Conservation (phyloP, 1,140 invertebrate species). For the Caenorhabditis latens region DNA sequence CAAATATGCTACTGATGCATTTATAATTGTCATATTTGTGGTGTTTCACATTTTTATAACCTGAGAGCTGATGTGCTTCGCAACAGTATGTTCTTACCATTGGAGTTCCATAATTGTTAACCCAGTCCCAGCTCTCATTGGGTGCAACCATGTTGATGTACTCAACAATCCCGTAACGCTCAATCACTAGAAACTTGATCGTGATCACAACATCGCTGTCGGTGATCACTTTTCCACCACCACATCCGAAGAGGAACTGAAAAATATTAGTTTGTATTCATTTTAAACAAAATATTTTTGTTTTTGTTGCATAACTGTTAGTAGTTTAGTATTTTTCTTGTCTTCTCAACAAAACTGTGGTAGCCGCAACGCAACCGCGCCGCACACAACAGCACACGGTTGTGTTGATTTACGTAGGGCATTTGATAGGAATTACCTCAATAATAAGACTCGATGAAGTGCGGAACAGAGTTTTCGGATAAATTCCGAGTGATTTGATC, state of each 20-base stretch:
- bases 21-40: no score
- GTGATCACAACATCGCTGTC: background rate
- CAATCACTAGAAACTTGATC: slow-evolving; percentile 30
- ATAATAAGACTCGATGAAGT: slow-evolving; percentile 8
- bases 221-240: background rate
- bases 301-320: no score
- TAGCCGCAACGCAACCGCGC: no score
- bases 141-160: slow-evolving; percentile 33
- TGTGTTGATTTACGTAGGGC: no score
- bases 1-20: no score
- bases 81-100: background rate
- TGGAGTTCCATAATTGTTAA: background rate
- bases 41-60: no score
- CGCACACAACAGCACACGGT: no score
- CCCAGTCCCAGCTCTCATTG: background rate
- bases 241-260: slow-evolving; percentile 33
- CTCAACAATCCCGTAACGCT: background rate
- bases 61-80: background rate
- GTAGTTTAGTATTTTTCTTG: no score
- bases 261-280: background rate
- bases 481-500: slow-evolving; percentile 26
- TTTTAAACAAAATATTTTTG: background rate
- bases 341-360: background rate
- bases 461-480: background rate
- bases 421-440: background rate